A percentile compares a stretch with the other conserved stretches of the same genome.
Evolutionary conservation across 2,113 vertebrate species (phyloP).

Genomic region (Dicrurus megarhynchus): DNA sequence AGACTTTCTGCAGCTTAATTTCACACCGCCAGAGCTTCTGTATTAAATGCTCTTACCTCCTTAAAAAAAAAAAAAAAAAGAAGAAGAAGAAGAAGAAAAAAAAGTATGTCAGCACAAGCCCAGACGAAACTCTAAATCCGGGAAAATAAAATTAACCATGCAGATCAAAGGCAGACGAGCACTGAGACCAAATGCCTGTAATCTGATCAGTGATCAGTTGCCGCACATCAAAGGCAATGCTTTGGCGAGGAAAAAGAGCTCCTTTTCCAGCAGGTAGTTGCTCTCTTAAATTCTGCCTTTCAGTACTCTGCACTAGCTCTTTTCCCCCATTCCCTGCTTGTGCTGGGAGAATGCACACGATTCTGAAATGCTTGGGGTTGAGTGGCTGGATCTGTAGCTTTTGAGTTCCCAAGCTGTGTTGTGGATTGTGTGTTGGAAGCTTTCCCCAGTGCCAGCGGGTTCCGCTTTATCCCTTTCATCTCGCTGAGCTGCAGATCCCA

Average conservation of each 20-base stretch:
- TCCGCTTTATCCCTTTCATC: slow-evolving; percentile 82
- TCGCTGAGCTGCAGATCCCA: slow-evolving; percentile 79
- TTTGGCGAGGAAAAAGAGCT: slow-evolving; percentile 55
- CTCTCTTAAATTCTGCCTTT: slow-evolving; percentile 41
- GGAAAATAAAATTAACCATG: slow-evolving; percentile 79
- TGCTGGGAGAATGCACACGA: neutral
- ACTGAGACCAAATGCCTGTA: slow-evolving; percentile 81
- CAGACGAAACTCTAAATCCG: slow-evolving; percentile 77
- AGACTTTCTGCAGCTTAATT: slow-evolving; percentile 50
- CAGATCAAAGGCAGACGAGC: slow-evolving; percentile 89
- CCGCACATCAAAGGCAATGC: slow-evolving; percentile 83
- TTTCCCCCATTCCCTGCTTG: neutral
- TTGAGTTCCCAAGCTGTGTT: slow-evolving; percentile 71
- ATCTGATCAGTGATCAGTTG: slow-evolving; percentile 90
- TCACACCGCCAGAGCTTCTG: slow-evolving; percentile 57
- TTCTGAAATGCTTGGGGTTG: slow-evolving; percentile 36
- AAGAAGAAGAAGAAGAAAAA: slow-evolving; percentile 8
- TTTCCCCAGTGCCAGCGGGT: slow-evolving; percentile 78
- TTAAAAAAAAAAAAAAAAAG: slow-evolving; percentile 35
- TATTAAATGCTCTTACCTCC: slow-evolving; percentile 62
- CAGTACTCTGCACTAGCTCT: neutral
- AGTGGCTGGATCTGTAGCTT: slow-evolving; percentile 65
- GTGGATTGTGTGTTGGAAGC: slow-evolving; percentile 74
- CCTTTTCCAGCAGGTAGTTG: slow-evolving; percentile 66
- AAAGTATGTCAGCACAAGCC: slow-evolving; percentile 76